Conservation (phyloP, 2,113 vertebrate genomes). For the Condylura cristata region DNA sequence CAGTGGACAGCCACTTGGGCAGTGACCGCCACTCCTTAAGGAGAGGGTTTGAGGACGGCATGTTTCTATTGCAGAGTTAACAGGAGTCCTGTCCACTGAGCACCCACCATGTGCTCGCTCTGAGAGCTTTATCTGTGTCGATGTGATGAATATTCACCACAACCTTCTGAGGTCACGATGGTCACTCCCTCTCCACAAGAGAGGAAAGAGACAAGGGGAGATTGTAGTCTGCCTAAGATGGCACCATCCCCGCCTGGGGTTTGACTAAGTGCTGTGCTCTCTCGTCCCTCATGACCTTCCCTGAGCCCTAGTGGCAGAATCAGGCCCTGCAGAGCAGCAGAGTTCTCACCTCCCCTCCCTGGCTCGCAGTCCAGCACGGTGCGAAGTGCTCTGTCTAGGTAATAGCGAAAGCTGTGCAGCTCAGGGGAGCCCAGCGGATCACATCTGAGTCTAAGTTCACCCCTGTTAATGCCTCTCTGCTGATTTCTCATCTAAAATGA, state of each 20-base stretch:
- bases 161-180: not conserved
- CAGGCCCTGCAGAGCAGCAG: accelerated
- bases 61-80: not conserved
- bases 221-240: too few species aligned
- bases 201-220: not conserved
- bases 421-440: accelerated
- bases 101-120: accelerated
- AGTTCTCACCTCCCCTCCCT: not conserved
- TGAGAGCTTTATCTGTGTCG: accelerated
- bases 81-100: not conserved
- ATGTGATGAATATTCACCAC: accelerated
- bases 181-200: not conserved
- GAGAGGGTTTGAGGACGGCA: not conserved
- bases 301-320: accelerated
- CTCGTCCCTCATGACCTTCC: too few species aligned
- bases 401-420: accelerated
- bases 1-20: accelerated
- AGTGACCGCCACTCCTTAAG: not conserved
- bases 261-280: not conserved
- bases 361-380: not conserved
- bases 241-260: not conserved
- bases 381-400: not conserved
- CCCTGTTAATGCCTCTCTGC: accelerated
- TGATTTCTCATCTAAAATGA: not conserved
- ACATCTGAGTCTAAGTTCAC: too few species aligned